Conservation (phyloP, 2,113 vertebrate genomes). For the Dissostichus mawsoni region DNA sequence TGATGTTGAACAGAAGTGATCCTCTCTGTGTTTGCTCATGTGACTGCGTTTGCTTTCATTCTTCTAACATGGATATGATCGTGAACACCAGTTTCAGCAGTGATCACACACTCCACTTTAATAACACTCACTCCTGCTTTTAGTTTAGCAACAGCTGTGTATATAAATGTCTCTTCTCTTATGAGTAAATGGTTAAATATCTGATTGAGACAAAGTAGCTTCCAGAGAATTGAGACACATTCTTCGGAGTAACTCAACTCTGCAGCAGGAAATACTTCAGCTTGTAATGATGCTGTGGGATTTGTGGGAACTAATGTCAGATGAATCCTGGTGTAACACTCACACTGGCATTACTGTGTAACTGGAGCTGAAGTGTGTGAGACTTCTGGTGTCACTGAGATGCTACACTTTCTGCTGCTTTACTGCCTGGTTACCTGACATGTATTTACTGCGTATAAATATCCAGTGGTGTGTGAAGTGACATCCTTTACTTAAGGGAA, state of each 20-base stretch:
- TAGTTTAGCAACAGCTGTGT: background rate
- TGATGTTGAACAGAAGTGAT: slow-evolving; percentile 37
- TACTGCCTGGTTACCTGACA: background rate
- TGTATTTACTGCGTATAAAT: accelerated
- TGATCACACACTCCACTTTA: background rate
- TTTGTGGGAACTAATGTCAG: slow-evolving; percentile 4
- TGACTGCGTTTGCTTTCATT: slow-evolving; percentile 9
- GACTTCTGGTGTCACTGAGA: background rate
- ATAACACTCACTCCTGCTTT: background rate
- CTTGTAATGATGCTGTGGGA: background rate
- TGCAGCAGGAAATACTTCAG: slow-evolving; percentile 1
- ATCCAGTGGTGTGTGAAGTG: too few relatives aligned
- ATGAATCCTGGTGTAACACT: background rate
- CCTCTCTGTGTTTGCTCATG: background rate
- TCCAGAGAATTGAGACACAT: slow-evolving; percentile 20
- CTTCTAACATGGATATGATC: background rate
- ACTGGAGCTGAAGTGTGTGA: slow-evolving; percentile 37
- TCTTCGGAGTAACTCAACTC: slow-evolving; percentile 32
- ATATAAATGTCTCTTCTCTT: background rate
- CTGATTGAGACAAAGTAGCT: background rate
- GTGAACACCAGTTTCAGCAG: background rate
- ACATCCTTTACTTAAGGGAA: too few relatives aligned
- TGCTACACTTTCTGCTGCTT: background rate
- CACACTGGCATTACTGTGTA: background rate
- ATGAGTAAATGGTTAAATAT: background rate